Evolutionary conservation across 1,140 invertebrate species (phyloP).

Genomic region (Drosophila ohnishii): DNA sequence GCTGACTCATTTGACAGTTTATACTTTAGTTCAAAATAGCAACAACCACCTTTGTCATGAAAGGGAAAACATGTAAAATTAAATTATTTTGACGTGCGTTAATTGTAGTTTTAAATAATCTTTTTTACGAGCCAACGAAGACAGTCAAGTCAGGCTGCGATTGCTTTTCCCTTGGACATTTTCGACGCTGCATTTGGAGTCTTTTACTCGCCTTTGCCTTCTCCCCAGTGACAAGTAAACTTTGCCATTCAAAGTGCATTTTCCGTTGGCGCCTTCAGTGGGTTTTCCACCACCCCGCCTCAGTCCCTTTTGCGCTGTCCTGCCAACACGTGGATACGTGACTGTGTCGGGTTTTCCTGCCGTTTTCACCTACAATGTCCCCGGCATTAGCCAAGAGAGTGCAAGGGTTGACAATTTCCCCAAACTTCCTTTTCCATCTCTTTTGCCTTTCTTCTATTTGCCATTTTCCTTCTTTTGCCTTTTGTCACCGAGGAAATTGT

Average conservation of each 20-base stretch:
- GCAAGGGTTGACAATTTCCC: constrained; percentile 19
- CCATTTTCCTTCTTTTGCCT: constrained; percentile 8
- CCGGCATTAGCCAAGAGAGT: constrained; percentile 8
- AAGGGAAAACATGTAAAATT: no score
- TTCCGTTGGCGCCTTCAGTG: constrained; percentile 26
- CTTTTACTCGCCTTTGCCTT: constrained; percentile 2
- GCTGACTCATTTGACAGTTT: background rate
- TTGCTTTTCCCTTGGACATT: constrained; percentile 16
- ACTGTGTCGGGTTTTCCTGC: constrained; percentile 42
- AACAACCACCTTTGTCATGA: no score
- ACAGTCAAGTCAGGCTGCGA: constrained; percentile 10
- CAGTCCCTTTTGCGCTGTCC: background rate
- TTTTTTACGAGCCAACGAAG: constrained; percentile 1
- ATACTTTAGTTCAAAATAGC: background rate
- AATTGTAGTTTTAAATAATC: constrained; percentile 1
- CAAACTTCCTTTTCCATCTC: constrained; percentile 4
- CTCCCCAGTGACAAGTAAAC: constrained; percentile 36
- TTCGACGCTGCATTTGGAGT: constrained; percentile 7
- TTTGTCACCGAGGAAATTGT: constrained; percentile 20
- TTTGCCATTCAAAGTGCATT: constrained; percentile 52
- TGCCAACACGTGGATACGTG: constrained; percentile 60
- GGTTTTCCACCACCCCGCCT: background rate
- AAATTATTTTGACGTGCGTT: background rate
- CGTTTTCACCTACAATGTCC: constrained; percentile 29
- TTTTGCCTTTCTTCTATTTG: background rate